Base-by-base conservation (phyloP, 2,797 vertebrate species). In the Microctenopoma stevenorrisi region DNA sequence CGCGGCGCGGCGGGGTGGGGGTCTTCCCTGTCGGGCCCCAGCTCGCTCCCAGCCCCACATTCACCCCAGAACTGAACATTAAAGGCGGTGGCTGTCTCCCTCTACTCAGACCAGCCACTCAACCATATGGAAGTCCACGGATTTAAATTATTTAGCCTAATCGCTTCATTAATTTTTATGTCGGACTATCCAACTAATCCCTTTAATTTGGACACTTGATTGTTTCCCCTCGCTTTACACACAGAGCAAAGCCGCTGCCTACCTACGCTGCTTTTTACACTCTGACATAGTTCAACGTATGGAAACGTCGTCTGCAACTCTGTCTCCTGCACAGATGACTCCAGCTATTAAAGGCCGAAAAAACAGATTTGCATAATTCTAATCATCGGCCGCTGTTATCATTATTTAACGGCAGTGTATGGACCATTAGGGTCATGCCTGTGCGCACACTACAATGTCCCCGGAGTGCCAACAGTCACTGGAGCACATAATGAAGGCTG, bases 91-190 rank as follows among this genome's bases (percentile, higher is more conserved):
- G 85, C 87, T 84, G 70, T 57, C 74, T 83, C 81, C 78, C 75
- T 82, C 46, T 53, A 70, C 78, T 91, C 86, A 90, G 81, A 81
- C 88, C 92, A 81, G 87, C 84, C 91, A 90, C 88, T 93, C 91
- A 87, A 81, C 88, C 92, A 94, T 92, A 94, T 93, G 93, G 92
- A 92, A 81, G 89, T 89, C 91, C 78, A 49, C 70, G 85, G 91
- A 93, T 93, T 94, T 93, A 89, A 94, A 94, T 94, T 91, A 93
- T 94, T 94, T 93, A 92, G 86, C 76, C 89, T 90, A 88, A 94
- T 92, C 91, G 90, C 92, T 89, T 93, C 92, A 93, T 94, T 94
- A 93, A 87, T 88, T 92, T 93, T 92, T 91, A 94, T 92, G 88
- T 90, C 78, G 79, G 84, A 85, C 86, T 83, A 90, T 87, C 83